These are phyloP conservation scores for Semotilus atromaculatus DNA, from an alignment of 2,797 vertebrate species.

Conservation along the genomic window DNA sequence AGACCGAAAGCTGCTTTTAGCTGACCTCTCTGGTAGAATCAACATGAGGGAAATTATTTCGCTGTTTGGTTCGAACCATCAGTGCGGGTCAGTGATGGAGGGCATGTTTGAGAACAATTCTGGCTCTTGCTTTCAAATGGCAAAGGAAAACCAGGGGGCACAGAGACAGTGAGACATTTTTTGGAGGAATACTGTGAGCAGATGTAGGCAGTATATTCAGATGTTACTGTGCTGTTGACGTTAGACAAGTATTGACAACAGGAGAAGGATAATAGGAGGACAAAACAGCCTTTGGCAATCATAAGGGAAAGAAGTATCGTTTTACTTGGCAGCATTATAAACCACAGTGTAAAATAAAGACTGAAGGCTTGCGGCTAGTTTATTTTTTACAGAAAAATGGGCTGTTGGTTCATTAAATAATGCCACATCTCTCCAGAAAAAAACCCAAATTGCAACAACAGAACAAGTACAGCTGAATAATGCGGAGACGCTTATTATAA, in stretches of 20 bases:
- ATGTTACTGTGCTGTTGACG: not conserved
- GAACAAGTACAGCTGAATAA: not conserved
- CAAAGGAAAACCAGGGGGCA: not conserved
- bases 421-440: not conserved
- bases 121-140: conserved; percentile 7
- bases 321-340: conserved; percentile 43
- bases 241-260: conserved; percentile 25
- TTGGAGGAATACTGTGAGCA: not conserved
- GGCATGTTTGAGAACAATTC: conserved; percentile 23
- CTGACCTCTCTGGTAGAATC: conserved; percentile 18
- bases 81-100: conserved; percentile 9
- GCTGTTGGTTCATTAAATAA: conserved; percentile 15
- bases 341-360: conserved; percentile 31
- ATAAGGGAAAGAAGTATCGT: conserved; percentile 4
- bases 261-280: not conserved
- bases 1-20: conserved; percentile 7
- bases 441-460: not conserved
- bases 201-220: not conserved
- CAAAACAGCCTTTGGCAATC: conserved; percentile 36
- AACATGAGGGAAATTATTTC: not conserved
- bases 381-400: conserved; percentile 1
- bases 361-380: conserved; percentile 1
- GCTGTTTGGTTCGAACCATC: conserved; percentile 14
- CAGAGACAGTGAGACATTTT: not conserved
- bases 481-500: not conserved